Evolutionary conservation across 2,113 vertebrate species (phyloP).

Genomic region (Origma solitaria): DNA sequence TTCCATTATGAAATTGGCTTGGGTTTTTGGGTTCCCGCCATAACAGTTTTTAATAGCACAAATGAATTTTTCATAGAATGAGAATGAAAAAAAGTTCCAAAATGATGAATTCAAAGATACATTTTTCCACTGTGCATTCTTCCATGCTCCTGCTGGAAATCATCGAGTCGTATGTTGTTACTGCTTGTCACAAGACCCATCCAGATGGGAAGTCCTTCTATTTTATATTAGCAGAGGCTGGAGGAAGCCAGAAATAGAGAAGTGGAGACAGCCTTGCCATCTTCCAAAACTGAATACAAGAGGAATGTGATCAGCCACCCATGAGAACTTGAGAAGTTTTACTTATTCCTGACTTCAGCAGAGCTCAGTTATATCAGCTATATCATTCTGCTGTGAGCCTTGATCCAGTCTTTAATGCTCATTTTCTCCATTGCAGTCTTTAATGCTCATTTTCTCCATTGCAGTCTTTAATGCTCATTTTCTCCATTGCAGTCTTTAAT

Average conservation of each 20-base stretch:
- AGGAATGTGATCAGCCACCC: neutral
- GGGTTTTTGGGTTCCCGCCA: constrained; percentile 47
- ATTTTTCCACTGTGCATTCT: constrained; percentile 15
- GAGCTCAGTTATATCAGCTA: neutral
- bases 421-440: neutral
- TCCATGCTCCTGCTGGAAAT: neutral
- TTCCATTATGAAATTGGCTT: constrained; percentile 59
- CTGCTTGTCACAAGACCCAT: constrained; percentile 2
- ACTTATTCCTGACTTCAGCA: neutral
- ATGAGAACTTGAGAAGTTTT: neutral
- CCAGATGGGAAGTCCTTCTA: constrained; percentile 24
- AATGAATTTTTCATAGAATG: constrained; percentile 55
- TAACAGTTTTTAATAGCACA: constrained; percentile 40
- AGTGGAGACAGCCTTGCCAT: neutral
- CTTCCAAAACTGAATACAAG: neutral
- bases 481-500: neutral
- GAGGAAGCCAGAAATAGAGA: neutral
- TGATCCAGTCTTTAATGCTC: neutral
- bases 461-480: neutral
- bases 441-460: neutral
- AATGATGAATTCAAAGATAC: neutral
- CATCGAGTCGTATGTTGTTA: neutral
- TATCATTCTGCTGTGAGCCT: neutral
- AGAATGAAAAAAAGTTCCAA: constrained; percentile 21
- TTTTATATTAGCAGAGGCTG: neutral